These are phyloP conservation scores for Pomacea canaliculata DNA, from an alignment of 2,888 invertebrate species.

Conservation along the genomic window DNA sequence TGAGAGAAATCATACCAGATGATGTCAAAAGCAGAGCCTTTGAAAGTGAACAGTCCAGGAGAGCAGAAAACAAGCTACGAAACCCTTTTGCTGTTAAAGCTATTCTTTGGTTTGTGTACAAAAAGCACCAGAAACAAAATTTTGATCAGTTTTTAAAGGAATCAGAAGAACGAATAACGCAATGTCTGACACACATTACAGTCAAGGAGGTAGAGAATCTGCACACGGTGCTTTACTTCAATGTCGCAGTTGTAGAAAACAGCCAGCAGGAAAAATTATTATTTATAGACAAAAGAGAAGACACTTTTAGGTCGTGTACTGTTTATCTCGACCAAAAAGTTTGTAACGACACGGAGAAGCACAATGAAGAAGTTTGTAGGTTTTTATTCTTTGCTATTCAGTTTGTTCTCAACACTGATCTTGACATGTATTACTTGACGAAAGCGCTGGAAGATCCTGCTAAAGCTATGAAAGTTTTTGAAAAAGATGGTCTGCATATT, in stretches of 20 bases:
- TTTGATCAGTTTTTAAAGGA: neutral
- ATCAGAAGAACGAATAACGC: neutral
- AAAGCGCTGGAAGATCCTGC: neutral
- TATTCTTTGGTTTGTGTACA: constrained; percentile 5
- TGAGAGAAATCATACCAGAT: constrained; percentile 12
- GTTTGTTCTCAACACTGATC: neutral
- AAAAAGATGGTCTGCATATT: neutral
- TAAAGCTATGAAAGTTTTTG: neutral
- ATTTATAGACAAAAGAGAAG: neutral
- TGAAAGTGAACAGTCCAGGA: neutral
- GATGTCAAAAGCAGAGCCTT: neutral
- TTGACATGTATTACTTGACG: neutral
- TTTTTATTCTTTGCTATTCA: constrained; percentile 8
- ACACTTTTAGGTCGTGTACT: neutral
- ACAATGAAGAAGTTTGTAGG: neutral
- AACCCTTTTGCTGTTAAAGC: neutral
- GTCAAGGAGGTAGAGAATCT: constrained; percentile 4
- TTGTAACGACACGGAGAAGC: neutral
- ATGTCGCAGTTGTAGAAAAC: neutral
- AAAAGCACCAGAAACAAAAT: neutral
- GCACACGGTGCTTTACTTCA: neutral
- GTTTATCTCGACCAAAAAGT: neutral
- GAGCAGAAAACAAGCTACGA: neutral
- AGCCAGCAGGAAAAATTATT: neutral
- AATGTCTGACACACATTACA: constrained; percentile 1